Base-by-base conservation (phyloP, 2,888 invertebrate genomes). In the Malacosoma neustria region DNA sequence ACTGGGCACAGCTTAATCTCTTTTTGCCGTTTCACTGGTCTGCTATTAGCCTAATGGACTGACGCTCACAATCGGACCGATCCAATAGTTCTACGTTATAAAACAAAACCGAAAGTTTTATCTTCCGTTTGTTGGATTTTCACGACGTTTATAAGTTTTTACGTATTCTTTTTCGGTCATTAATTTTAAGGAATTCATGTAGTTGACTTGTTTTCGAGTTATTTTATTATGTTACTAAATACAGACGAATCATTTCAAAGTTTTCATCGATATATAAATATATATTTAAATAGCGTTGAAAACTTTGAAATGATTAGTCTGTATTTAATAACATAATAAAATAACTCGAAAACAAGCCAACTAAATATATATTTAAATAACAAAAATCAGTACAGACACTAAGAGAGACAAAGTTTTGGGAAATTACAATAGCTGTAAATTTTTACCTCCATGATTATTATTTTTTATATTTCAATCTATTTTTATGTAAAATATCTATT, bases 31-130 rank as follows among this genome's bases (percentile, higher is more conserved):
- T 68, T 79, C 77, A 79, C 70, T 72, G 73, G 57, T 59, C 62
- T 52, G 63, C 67, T 72, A 79, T 77, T 76, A 76, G 69, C 63
- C 67, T 79, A 80, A 80, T 79, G 80, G 75, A 71, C 57, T 66
- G 59, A 56, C 61, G 55, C 57, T 58, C 51, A 48, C 46, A 51
- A 57, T 51, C 58, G 57, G 61, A 63, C 59, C 52, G 60, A 61
- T 66, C 63, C 63, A 67, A 69, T 69, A 61, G 50, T 53, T 57
- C 43, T 49, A 47, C 55, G 52, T 56, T 57, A 59, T 64, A 55
- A 63, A 68, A 61, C 52, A 60, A 62, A 65, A 63, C 57, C 57
- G 55, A 51, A 40, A 46, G 15, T 29, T 37, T 51, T 49, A 46
- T 48, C 45, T 51, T 36, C 33, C 33, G 11, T 33, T 22, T 30